These are phyloP conservation scores for Drosophila barbarae DNA, from an alignment of 2,888 invertebrate genomes.

Conservation along the genomic window DNA sequence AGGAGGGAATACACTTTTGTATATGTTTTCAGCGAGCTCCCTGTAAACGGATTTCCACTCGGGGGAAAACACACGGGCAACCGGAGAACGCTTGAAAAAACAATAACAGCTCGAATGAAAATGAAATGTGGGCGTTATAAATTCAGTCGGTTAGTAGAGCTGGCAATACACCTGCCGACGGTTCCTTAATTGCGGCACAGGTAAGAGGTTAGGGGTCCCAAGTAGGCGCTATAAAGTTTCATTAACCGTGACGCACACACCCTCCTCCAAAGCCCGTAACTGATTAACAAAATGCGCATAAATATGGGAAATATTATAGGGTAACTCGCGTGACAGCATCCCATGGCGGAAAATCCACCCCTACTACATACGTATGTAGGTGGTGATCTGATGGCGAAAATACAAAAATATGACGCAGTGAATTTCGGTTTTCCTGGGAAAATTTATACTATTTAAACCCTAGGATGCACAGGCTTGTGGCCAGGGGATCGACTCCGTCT, in stretches of 20 bases:
- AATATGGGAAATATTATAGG: constrained; percentile 44
- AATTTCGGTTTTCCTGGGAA: constrained; percentile 59
- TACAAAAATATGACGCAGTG: constrained; percentile 8
- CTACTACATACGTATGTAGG: constrained; percentile 22
- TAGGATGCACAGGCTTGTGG: constrained; percentile 11
- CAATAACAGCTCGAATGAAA: constrained; percentile 56
- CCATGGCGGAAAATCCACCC: constrained; percentile 45
- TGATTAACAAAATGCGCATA: constrained; percentile 71
- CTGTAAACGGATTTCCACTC: constrained; percentile 61
- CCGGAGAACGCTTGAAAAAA: constrained; percentile 57
- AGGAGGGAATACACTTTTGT: constrained; percentile 29
- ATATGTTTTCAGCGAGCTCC: constrained; percentile 25
- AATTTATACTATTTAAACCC: constrained; percentile 12
- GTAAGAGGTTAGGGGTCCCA: constrained; percentile 25
- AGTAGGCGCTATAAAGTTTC: constrained; percentile 72
- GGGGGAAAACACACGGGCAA: constrained; percentile 17
- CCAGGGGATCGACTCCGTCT: constrained; percentile 38
- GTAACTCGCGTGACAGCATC: constrained; percentile 51
- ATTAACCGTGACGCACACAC: constrained; percentile 70
- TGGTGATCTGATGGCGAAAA: constrained; percentile 54
- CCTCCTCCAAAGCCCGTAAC: constrained; percentile 56
- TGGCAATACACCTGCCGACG: constrained; percentile 54
- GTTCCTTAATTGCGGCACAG: constrained; percentile 59
- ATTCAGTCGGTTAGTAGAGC: constrained; percentile 30
- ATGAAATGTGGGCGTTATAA: constrained; percentile 62